Evolutionary conservation across 2,797 vertebrate species (phyloP).

Genomic region (Dryobates pubescens): DNA sequence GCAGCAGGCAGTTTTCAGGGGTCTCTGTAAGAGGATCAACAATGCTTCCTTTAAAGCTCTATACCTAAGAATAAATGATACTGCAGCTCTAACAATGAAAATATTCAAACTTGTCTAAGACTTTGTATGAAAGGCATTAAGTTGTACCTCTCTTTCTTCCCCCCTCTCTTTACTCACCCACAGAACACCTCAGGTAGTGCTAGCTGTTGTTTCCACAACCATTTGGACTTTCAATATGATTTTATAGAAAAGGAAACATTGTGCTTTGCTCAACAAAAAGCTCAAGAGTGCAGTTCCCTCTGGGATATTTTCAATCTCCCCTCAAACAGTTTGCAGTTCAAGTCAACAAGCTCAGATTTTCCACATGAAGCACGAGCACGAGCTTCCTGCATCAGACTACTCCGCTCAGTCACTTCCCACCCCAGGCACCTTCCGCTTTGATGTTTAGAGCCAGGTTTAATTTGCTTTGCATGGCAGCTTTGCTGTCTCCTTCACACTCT

Average conservation of each 20-base stretch:
- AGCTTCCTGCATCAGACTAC: constrained; percentile 19
- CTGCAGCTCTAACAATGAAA: neutral
- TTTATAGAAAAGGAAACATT: neutral
- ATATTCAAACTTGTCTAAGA: neutral
- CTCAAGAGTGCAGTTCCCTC: neutral
- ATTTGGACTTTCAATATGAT: neutral
- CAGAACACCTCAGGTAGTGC: neutral
- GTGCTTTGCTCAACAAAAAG: too few species aligned
- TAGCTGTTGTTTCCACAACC: neutral
- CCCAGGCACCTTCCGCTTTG: neutral
- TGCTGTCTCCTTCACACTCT: neutral
- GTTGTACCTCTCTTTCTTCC: neutral
- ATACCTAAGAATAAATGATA: neutral
- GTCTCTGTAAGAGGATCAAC: neutral
- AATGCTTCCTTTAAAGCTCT: neutral
- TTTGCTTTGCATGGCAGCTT: neutral
- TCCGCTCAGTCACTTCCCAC: neutral
- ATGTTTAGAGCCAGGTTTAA: neutral
- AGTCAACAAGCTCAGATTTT: constrained; percentile 43
- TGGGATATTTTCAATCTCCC: constrained; percentile 13
- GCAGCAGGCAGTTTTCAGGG: neutral
- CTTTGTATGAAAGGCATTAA: neutral
- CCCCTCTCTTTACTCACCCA: neutral
- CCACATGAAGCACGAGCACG: constrained; percentile 28
- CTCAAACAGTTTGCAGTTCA: neutral